phyloP scores from a whole-genome alignment of 2,888 invertebrate genomes.

The Ligdia adustata region DNA sequence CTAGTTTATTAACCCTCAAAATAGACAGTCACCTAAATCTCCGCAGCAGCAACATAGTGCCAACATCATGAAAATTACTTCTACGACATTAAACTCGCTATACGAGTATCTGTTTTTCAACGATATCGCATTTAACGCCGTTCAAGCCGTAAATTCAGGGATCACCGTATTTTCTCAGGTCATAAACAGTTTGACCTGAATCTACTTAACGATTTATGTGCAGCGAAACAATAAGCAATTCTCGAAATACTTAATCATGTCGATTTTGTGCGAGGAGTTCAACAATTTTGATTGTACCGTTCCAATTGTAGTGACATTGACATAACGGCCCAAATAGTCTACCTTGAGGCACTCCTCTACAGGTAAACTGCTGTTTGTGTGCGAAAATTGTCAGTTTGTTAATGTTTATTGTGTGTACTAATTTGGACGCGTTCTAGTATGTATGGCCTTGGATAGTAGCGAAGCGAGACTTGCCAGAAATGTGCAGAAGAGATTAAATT shows the following conservation, averaged over 20 bases:
- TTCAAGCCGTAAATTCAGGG: conserved; percentile 23
- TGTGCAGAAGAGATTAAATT: conserved; percentile 44
- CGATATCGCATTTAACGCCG: conserved; percentile 25
- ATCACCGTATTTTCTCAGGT: conserved; percentile 34
- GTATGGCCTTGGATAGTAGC: conserved; percentile 45
- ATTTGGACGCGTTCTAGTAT: conserved; percentile 51
- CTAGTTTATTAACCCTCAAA: conserved; percentile 23
- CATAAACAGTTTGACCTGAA: conserved; percentile 46
- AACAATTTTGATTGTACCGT: conserved; percentile 26
- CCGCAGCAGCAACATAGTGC: conserved; percentile 19
- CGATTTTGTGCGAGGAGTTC: conserved; percentile 12
- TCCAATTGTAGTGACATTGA: conserved; percentile 52
- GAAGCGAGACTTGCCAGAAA: conserved; percentile 16
- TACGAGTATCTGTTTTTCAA: conserved; percentile 28
- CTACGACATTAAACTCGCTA: conserved; percentile 18
- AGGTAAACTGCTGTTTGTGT: conserved; percentile 26
- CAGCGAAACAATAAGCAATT: conserved; percentile 36
- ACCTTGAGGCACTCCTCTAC: conserved; percentile 44
- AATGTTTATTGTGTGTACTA: conserved; percentile 45
- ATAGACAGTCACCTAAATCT: conserved; percentile 26
- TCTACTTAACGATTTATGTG: conserved; percentile 42
- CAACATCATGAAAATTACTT: conserved; percentile 21
- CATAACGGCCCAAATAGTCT: conserved; percentile 48
- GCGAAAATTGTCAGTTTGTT: conserved; percentile 44
- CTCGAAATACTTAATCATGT: conserved; percentile 19